Evolutionary conservation across 2,113 vertebrate species (phyloP).

Genomic region (Blennius ocellaris): DNA sequence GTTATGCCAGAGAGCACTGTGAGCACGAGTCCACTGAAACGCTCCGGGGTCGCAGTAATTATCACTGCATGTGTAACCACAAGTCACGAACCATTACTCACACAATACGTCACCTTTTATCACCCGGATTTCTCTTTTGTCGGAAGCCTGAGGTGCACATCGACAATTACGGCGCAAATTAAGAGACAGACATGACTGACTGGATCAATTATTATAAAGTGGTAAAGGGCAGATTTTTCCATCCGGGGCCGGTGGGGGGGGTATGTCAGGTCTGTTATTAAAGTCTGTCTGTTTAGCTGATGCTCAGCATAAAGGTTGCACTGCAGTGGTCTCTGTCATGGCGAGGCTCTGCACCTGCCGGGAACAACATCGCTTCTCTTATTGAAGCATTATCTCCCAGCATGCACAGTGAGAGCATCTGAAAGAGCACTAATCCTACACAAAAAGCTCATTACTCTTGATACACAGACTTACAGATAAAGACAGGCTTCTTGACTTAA

Average conservation of each 20-base stretch:
- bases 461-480: slow-evolving; percentile 40
- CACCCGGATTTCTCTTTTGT: slow-evolving; percentile 18
- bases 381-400: slow-evolving; percentile 43
- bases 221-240: slow-evolving; percentile 70
- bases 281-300: slow-evolving; percentile 39
- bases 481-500: slow-evolving; percentile 23
- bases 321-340: slow-evolving; percentile 40
- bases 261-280: slow-evolving; percentile 45
- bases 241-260: not conserved
- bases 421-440: slow-evolving; percentile 45
- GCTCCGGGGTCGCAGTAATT: slow-evolving; percentile 57
- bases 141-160: slow-evolving; percentile 25
- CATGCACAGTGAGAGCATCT: slow-evolving; percentile 26
- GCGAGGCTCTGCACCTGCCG: slow-evolving; percentile 28
- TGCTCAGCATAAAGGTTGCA: slow-evolving; percentile 51
- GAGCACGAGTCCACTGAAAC: slow-evolving; percentile 26
- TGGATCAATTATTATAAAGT: slow-evolving; percentile 61
- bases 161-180: slow-evolving; percentile 50
- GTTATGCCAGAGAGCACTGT: slow-evolving; percentile 20
- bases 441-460: slow-evolving; percentile 46
- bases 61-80: slow-evolving; percentile 66
- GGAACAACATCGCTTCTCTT: slow-evolving; percentile 22
- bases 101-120: slow-evolving; percentile 36
- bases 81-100: slow-evolving; percentile 59
- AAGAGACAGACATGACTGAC: slow-evolving; percentile 55